Base-by-base conservation (phyloP, 2,888 invertebrate genomes). In the Agrotis clavis region DNA sequence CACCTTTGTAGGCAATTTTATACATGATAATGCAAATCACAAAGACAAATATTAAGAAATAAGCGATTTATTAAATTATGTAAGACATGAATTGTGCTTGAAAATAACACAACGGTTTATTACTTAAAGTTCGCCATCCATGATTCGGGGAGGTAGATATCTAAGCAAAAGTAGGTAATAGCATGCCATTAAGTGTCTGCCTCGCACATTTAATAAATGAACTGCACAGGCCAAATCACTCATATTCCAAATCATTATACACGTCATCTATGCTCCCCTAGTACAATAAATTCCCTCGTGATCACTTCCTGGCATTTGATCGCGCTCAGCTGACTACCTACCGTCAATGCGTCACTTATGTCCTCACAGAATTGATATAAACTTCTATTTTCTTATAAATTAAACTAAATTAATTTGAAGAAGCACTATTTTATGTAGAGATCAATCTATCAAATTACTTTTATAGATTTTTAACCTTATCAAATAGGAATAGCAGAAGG, bases 291-390 rank as follows among this genome's bases (percentile, higher is more conserved):
- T 5, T 30, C 66, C 77, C 64, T 78, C 63, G 35, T 56, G 56
- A 78, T 80, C 69, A 74, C 70, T 79, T 74, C 66, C 80, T 67
- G 60, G 56, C 71, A 75, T 41, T 41, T 41, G 11, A 41, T 50
- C 4, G n/a, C n/a, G 19, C 71, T 65, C 45, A 57, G 35, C 35
- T 57, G 18, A 48, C 19, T 57, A 14, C 25, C 41, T 9, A 11
- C 41, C 1, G 41, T 41, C 41, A 18, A 30, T 41, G 2, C 47
- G 47, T 16, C 47, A 47, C 47, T 47, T 47, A 9, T 2, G 18
- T 30, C 18, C 0, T 56, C 16, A 56, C 7, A 19, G 3, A 1
- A 54, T 56, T 25, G 16, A 0, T 25, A 25, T 18, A 18, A 7
- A 25, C 53, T 16, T 53, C 3, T 2, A 21, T 53, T 54, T 21